Evolutionary conservation across 2,113 vertebrate species (phyloP), one percentile per base, ranked within the genome.

Genomic region (Nipponia nippon): DNA sequence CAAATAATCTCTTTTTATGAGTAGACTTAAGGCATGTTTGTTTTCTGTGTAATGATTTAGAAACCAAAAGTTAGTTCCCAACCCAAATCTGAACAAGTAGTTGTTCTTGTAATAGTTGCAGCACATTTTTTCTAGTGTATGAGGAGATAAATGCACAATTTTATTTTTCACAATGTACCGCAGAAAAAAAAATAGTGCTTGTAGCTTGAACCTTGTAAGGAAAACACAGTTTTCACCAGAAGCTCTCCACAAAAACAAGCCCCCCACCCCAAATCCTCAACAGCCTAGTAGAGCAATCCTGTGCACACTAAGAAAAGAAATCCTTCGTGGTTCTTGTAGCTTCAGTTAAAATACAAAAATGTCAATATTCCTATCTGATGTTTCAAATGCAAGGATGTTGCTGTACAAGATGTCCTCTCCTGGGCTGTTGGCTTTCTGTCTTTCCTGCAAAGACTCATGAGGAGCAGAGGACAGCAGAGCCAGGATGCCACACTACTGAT

Each of bases 1-100:
- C 73, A 96, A 95, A 94, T 91, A 95, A 85, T 71, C 40, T 86
- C 71, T 83, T 95, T 95, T 94, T 90, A 94, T 96, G 81, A 94
- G 53, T 58, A 87, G 42, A 83, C 7, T 73, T 79, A 87, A 85
- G 81, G 50, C 70, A 58, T 93, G 66, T 93, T 96, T 96, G 38
- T 77, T 90, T 93, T 83, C 53, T 62, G 6, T 77, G 62, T 47
- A 38, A 46, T 85, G 77, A 82, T 91, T 92, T 91, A 82, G 72
- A 78, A 81, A 55, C 11, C 83, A n/a, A 65, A 67, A 73, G 59
- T 50, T 63, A 34, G 47, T 70, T 95, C 18, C 44, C 38, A 77
- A 19, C 42, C 27, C 32, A 81, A 87, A 75, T 52, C 36, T 0
- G 6, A 92, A 55, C 25, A 83, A 87, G 27, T 7, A 75, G 42